Percentiles rank a stretch among this genome's conserved stretches.
Evolutionary conservation across 1,140 invertebrate species (phyloP).

Genomic region (Apis mellifera): Amel_HAv3.1 CM009941.2:13476501-13477000

Average conservation of each 20-base stretch:
- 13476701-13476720: not conserved
- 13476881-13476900: not conserved
- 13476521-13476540: conserved; percentile 69
- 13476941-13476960: conserved; percentile 67
- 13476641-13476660: not conserved
- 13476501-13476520: conserved; percentile 77
- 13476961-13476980: conserved; percentile 60
- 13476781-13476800: not conserved
- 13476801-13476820: not conserved
- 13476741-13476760: conserved; percentile 24
- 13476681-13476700: too few relatives aligned
- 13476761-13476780: conserved; percentile 4
- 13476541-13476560: conserved; percentile 47
- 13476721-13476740: not conserved
- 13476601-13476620: not conserved
- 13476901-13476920: conserved; percentile 24
- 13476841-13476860: not conserved
- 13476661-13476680: not conserved
- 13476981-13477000: conserved; percentile 64
- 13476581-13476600: not conserved
- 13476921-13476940: conserved; percentile 50
- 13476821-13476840: too few relatives aligned
- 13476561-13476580: not conserved
- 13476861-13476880: not conserved
- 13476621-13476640: not conserved